Conservation (phyloP, 1,140 invertebrate species). For the Drosophila parabipectinata region DNA sequence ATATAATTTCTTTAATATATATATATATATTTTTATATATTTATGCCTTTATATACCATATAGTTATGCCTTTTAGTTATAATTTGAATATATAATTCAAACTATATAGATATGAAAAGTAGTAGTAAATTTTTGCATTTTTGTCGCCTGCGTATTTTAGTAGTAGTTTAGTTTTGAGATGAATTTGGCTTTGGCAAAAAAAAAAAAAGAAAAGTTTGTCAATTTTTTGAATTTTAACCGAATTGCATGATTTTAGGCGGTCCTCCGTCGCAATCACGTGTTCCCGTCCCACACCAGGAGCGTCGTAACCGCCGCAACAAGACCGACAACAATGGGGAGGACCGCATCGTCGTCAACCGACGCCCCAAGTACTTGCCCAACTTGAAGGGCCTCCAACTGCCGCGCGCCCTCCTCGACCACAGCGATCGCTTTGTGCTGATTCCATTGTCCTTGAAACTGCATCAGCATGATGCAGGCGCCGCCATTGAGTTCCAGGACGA, state of each 20-base stretch:
- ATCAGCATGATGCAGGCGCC: conserved; percentile 10
- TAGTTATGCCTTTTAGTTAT: too few species aligned
- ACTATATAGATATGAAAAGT: too few species aligned
- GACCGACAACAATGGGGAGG: conserved; percentile 9
- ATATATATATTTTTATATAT: too few species aligned
- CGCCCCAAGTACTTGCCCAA: conserved; percentile 29
- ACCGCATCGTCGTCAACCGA: not conserved
- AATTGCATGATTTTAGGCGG: not conserved
- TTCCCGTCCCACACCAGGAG: not conserved
- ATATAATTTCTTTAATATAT: too few species aligned
- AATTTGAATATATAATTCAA: too few species aligned
- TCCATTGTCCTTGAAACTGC: not conserved
- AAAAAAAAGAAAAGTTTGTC: too few species aligned
- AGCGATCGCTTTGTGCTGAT: conserved; percentile 4
- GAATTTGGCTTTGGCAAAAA: not conserved
- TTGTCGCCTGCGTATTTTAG: too few species aligned
- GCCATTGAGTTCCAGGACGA: not conserved
- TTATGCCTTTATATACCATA: too few species aligned
- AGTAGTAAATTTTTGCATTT: too few species aligned
- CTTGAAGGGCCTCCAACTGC: not conserved
- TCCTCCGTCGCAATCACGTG: not conserved
- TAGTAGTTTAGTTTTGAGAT: too few species aligned
- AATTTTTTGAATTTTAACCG: not conserved
- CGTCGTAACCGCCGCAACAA: not conserved
- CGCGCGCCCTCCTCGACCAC: conserved; percentile 3